These are phyloP conservation scores for Ophiothrix spiculata DNA, from an alignment of 35 echinoderm and acorn worm species.

Conservation along the genomic window DNA sequence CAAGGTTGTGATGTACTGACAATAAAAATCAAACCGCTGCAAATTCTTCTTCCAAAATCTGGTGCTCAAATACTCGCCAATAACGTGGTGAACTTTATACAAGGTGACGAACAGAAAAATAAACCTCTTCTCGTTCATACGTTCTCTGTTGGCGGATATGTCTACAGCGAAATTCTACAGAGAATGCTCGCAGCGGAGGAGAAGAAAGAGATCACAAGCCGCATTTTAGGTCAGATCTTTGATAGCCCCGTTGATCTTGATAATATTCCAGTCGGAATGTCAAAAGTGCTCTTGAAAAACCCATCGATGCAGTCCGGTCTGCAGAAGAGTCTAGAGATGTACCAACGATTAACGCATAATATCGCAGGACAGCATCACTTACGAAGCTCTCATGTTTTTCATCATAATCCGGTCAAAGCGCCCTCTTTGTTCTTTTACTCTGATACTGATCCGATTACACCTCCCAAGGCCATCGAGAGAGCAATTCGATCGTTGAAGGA, in stretches of 20 bases:
- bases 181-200: constrained; percentile 54
- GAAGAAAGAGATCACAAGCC: constrained; percentile 39
- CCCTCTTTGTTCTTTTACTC: constrained; percentile 87
- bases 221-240: constrained; percentile 84
- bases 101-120: constrained; percentile 30
- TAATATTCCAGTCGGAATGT: constrained; percentile 72
- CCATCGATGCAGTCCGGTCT: constrained; percentile 27
- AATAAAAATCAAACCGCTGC: constrained; percentile 51
- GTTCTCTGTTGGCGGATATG: constrained; percentile 80
- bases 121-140: constrained; percentile 69
- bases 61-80: constrained; percentile 69
- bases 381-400: constrained; percentile 52
- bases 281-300: constrained; percentile 47
- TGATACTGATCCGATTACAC: constrained; percentile 55
- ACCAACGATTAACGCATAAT: constrained; percentile 27
- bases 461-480: constrained; percentile 39
- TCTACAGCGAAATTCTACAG: constrained; percentile 78
- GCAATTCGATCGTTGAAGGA: constrained; percentile 31
- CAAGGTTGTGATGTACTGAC: constrained; percentile 76
- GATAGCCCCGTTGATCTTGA: constrained; percentile 80
- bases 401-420: constrained; percentile 60
- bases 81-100: constrained; percentile 75
- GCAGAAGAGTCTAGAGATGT: constrained; percentile 21
- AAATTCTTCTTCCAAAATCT: constrained; percentile 52
- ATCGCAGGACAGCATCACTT: constrained; percentile 56